Evolutionary conservation across 2,113 vertebrate species (phyloP).

Genomic region (Silurus glanis): DNA sequence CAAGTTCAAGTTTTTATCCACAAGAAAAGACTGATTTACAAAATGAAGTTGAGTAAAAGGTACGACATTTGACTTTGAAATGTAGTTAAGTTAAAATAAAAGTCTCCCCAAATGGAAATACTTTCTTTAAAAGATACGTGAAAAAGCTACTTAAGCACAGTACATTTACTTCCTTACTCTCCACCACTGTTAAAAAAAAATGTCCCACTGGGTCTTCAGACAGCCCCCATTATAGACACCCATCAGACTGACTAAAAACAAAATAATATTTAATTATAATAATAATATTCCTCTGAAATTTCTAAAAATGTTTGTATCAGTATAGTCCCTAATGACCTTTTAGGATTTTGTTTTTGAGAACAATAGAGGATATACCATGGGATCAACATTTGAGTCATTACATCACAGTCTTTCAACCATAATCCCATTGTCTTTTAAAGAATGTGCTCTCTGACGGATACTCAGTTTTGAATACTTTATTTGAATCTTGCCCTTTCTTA

Average conservation of each 20-base stretch:
- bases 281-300: not conserved
- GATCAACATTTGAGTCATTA: not conserved
- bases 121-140: no score
- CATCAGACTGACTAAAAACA: not conserved
- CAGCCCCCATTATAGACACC: not conserved
- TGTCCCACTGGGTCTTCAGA: not conserved
- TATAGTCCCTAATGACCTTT: not conserved
- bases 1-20: no score
- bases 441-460: not conserved
- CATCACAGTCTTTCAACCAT: not conserved
- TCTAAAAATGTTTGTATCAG: no score
- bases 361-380: not conserved
- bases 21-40: no score
- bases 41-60: no score
- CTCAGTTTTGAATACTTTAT: conserved; percentile 14
- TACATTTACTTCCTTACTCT: no score
- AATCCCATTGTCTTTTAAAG: not conserved
- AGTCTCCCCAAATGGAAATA: no score
- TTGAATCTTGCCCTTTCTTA: conserved; percentile 30
- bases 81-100: no score
- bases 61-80: no score
- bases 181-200: not conserved
- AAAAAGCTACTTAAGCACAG: no score
- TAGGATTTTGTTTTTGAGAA: not conserved
- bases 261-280: not conserved